Conservation (phyloP, 2,888 invertebrate genomes). For the Tanytarsus gracilentus region DNA sequence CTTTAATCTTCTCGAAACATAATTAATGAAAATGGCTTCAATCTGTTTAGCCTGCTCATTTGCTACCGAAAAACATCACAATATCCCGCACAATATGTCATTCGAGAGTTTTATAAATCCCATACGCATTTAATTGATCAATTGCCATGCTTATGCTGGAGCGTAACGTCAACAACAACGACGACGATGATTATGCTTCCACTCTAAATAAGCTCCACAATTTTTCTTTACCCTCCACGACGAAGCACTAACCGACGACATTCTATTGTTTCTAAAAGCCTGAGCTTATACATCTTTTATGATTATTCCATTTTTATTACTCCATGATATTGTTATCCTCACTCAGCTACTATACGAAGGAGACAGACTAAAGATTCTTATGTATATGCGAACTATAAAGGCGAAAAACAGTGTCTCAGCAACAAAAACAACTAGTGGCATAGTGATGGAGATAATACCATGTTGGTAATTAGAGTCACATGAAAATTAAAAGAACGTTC, state of each 20-base stretch:
- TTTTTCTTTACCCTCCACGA: not conserved
- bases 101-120: not conserved
- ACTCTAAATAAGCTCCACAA: constrained; percentile 1
- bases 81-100: constrained; percentile 11
- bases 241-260: not conserved
- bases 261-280: constrained; percentile 16
- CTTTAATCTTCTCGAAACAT: too few species aligned
- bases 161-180: constrained; percentile 19
- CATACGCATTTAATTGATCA: constrained; percentile 17
- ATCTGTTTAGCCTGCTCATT: constrained; percentile 1
- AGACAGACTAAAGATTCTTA: too few species aligned
- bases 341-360: too few species aligned
- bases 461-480: constrained; percentile 28
- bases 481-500: constrained; percentile 29
- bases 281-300: constrained; percentile 25
- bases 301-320: constrained; percentile 29
- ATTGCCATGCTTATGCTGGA: constrained; percentile 10
- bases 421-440: not conserved
- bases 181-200: not conserved
- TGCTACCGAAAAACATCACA: not conserved
- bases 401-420: not conserved
- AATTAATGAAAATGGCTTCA: constrained; percentile 24
- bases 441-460: constrained; percentile 14
- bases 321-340: constrained; percentile 16
- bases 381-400: too few species aligned